Evolutionary conservation across 1,140 invertebrate species (phyloP).

Genomic region (Drosophila yakuba): DNA sequence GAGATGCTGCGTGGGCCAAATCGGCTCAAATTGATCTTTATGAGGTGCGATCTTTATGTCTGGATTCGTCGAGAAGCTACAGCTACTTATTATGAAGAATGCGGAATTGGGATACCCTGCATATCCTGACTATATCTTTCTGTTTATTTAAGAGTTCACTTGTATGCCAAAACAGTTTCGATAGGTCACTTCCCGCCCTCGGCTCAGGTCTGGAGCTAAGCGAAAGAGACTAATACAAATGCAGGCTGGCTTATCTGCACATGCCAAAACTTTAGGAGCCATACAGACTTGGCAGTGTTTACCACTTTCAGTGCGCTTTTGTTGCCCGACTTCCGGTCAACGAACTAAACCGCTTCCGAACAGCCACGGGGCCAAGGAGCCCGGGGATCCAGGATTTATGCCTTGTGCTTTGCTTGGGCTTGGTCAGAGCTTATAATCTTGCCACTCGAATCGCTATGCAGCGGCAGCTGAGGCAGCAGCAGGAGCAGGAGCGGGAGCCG

Average conservation of each 20-base stretch:
- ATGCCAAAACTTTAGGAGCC: slow-evolving; percentile 18
- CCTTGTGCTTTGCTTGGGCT: slow-evolving; percentile 28
- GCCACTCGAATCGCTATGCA: slow-evolving; percentile 78
- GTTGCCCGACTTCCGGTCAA: slow-evolving; percentile 67
- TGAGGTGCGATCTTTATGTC: slow-evolving; percentile 23
- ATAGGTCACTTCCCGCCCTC: slow-evolving; percentile 5
- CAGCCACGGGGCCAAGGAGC: slow-evolving; percentile 15
- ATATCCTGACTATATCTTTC: slow-evolving; percentile 62
- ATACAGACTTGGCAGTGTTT: slow-evolving; percentile 30
- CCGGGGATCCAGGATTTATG: slow-evolving; percentile 57
- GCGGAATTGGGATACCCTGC: slow-evolving; percentile 13
- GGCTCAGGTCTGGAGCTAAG: neutral
- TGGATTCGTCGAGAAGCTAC: neutral
- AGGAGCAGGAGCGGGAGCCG: slow-evolving; percentile 25
- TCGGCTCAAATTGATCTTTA: slow-evolving; percentile 56
- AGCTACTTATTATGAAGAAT: slow-evolving; percentile 8
- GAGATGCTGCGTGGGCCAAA: slow-evolving; percentile 19
- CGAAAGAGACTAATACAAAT: slow-evolving; percentile 50
- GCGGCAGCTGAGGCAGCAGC: slow-evolving; percentile 33
- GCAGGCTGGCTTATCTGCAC: slow-evolving; percentile 56
- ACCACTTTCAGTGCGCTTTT: slow-evolving; percentile 45
- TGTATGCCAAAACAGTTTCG: slow-evolving; percentile 51
- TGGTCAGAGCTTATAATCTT: slow-evolving; percentile 67
- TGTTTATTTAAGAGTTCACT: slow-evolving; percentile 66
- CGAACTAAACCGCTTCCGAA: slow-evolving; percentile 72